phyloP scores from a whole-genome alignment of 2,888 invertebrate species.

The Drosophila prolongata region DNA sequence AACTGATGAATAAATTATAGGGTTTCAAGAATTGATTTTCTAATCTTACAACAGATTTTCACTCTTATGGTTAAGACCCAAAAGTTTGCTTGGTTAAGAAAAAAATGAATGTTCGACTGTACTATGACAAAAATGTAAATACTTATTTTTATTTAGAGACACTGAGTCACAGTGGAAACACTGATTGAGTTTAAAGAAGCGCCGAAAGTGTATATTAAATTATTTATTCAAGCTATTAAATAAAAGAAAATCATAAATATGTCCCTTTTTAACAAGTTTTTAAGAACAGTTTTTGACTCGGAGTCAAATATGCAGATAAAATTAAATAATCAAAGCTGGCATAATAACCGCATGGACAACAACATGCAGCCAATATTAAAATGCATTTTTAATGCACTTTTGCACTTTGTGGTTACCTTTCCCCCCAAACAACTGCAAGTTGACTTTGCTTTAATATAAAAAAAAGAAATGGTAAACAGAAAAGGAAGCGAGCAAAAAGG shows the following conservation, averaged over 20 bases:
- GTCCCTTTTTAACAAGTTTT: neutral
- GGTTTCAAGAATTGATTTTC: neutral
- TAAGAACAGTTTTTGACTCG: neutral
- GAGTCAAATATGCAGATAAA: neutral
- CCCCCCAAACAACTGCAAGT: slow-evolving; percentile 13
- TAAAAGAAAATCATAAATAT: too few species aligned
- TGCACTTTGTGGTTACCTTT: slow-evolving; percentile 31
- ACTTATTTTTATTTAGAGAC: too few species aligned
- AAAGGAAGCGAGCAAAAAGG: slow-evolving; percentile 16
- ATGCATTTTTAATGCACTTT: slow-evolving; percentile 55
- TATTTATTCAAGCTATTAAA: too few species aligned
- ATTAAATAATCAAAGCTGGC: neutral
- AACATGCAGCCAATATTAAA: slow-evolving; percentile 41
- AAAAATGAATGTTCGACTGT: too few species aligned
- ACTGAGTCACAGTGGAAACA: too few species aligned
- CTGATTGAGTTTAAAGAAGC: too few species aligned
- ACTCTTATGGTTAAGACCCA: too few species aligned
- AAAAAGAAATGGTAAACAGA: slow-evolving; percentile 12
- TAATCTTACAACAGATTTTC: neutral
- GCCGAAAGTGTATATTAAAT: too few species aligned
- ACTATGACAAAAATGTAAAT: too few species aligned
- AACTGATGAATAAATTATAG: neutral
- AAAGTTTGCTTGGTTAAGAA: too few species aligned
- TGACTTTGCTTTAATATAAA: slow-evolving; percentile 43
- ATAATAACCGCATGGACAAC: slow-evolving; percentile 19